Conservation (phyloP, 1,140 invertebrate genomes). For the Aphelinus certus region DNA sequence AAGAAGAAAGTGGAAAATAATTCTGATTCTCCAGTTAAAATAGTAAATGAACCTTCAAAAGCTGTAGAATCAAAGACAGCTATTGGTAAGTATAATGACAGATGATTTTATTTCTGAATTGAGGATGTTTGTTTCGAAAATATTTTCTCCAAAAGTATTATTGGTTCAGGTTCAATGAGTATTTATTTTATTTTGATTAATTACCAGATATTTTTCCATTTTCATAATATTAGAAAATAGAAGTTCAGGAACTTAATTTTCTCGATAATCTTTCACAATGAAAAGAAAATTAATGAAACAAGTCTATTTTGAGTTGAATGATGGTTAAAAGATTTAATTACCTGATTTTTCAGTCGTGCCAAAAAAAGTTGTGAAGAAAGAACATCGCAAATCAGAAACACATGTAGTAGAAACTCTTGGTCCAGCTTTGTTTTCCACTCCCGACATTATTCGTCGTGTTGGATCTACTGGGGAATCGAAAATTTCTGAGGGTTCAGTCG, state of each 20-base stretch:
- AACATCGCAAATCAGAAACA: constrained; percentile 73
- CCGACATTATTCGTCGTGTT: constrained; percentile 79
- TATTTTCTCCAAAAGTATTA: too few relatives aligned
- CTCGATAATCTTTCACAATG: constrained; percentile 17
- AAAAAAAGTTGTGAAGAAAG: constrained; percentile 71
- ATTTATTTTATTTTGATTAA: constrained; percentile 16
- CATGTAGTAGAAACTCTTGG: constrained; percentile 70
- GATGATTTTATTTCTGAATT: too few relatives aligned
- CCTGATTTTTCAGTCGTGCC: constrained; percentile 50
- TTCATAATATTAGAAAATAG: too few relatives aligned
- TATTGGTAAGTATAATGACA: constrained; percentile 43
- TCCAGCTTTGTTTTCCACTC: constrained; percentile 78
- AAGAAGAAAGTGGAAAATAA: constrained; percentile 54
- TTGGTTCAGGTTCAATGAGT: too few relatives aligned
- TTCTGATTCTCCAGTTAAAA: constrained; percentile 43
- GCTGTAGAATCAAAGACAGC: constrained; percentile 47
- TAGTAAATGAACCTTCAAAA: constrained; percentile 47
- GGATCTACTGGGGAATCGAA: constrained; percentile 60
- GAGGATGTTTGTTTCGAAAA: too few relatives aligned
- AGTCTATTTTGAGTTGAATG: not conserved
- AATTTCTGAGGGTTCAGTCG: constrained; percentile 54
- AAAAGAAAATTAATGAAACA: constrained; percentile 4
- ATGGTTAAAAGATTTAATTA: not conserved
- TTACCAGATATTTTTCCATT: not conserved
- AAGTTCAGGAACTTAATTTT: not conserved